Base-by-base conservation (phyloP, 2,888 invertebrate genomes). In the Exephanes ischioxanthus region DNA sequence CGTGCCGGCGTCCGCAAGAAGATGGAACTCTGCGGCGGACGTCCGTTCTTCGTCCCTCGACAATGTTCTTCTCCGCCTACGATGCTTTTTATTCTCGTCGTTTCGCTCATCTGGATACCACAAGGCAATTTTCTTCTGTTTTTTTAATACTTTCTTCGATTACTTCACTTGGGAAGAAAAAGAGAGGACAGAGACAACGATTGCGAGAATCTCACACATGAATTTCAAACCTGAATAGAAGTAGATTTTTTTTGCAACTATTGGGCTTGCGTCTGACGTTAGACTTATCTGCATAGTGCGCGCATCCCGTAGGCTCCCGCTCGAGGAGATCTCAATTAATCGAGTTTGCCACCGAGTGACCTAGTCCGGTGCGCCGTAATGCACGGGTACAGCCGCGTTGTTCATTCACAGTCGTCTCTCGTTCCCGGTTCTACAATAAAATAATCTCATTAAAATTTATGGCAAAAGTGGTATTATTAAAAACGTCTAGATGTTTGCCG, bases 341-440 rank as follows among this genome's bases (percentile, higher is more conserved):
- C 77, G 77, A 86, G 77, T 86, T 83, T 73, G 67, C 83, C 26
- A 73, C 72, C 80, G 77, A 71, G 53, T 78, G 83, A 83, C 83
- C 70, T 77, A 78, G 68, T 80, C 33, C 73, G 61, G 19, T 68
- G 51, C 19, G 51, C 55, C 45, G 14, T 68, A 61, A 77, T 77
- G 71, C 53, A 53, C 72, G 53, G 58, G 51, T 51, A 68, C 11
- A 16, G 11, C 4, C 16, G 16, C 53, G 72, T 72, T 61, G 58
- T 82, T 67, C 55, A 58, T 79, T 19, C 37, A 61, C 33, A 26
- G 33, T 2, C 14, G 3, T 19, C 26, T 45, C 30, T 30, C 4
- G 19, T 51, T 33, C 22, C 19, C 16, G 26, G 51, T 33, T 61
- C 30, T 33, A 48, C 33, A 22, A 30, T 61, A 16, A 14, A 19